Percentiles rank a stretch among this genome's conserved stretches.
Evolutionary conservation across 37 sponge, comb jelly and placozoan species (phyloP).

Genomic region (Axinella damicornis): DNA sequence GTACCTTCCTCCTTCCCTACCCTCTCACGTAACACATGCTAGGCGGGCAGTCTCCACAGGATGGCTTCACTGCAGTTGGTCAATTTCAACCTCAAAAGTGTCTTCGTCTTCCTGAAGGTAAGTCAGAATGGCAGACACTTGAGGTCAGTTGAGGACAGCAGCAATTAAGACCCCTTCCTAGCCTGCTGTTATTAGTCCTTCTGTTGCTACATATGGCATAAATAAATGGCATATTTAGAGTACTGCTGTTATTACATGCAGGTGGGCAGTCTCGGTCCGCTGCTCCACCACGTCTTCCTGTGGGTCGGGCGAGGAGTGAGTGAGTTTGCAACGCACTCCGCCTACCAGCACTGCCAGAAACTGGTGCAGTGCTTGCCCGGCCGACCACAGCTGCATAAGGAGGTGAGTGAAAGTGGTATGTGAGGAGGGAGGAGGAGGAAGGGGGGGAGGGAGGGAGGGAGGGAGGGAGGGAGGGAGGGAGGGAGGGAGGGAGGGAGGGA

Average conservation of each 20-base stretch:
- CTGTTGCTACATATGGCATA: no score
- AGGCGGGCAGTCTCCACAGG: slow-evolving; percentile 15
- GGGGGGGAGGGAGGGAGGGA: neutral
- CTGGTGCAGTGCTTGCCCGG: slow-evolving; percentile 51
- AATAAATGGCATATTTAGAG: no score
- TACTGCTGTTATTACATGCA: no score
- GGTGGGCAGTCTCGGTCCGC: slow-evolving; percentile 13
- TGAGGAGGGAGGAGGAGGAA: no score
- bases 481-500: no score
- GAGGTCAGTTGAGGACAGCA: no score
- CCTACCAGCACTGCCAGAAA: slow-evolving; percentile 32
- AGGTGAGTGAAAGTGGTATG: slow-evolving; percentile 17
- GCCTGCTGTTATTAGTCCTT: no score
- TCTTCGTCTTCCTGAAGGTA: slow-evolving; percentile 31
- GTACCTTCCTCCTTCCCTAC: no score
- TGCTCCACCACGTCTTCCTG: slow-evolving; percentile 45
- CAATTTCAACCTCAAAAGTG: slow-evolving; percentile 5
- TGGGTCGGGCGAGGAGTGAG: slow-evolving; percentile 51
- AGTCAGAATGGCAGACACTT: neutral
- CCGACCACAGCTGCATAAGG: slow-evolving; percentile 45
- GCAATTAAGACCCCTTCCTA: no score
- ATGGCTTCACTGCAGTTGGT: slow-evolving; percentile 8
- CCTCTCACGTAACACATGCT: no score
- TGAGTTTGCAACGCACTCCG: slow-evolving; percentile 2
- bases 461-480: no score